Percentiles rank a stretch among this genome's conserved stretches.
These are phyloP conservation scores for Stictocephala bisonia DNA, from an alignment of 2,888 invertebrate species.

Conservation along the genomic window DNA sequence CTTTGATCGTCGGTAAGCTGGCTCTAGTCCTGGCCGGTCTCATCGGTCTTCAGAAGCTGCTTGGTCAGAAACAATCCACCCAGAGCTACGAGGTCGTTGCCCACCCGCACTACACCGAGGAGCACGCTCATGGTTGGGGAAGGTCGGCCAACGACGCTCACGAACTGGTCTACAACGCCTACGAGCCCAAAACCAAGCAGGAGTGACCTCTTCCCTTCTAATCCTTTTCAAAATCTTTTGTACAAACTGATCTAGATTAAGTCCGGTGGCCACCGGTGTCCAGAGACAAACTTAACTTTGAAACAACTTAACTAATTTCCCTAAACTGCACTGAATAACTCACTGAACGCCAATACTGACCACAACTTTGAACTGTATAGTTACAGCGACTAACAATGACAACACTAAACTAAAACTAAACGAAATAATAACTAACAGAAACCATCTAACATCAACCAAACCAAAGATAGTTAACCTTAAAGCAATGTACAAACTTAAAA, in stretches of 20 bases:
- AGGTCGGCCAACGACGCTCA: constrained; percentile 74
- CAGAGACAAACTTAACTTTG: too few species aligned
- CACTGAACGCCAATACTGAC: too few species aligned
- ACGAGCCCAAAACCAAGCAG: constrained; percentile 60
- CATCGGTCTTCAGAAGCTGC: constrained; percentile 82
- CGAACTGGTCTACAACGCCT: constrained; percentile 78
- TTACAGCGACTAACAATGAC: too few species aligned
- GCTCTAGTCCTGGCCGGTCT: constrained; percentile 81
- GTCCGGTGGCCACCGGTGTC: constrained; percentile 35
- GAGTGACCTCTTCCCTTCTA: constrained; percentile 3
- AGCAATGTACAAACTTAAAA: too few species aligned
- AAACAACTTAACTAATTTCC: too few species aligned
- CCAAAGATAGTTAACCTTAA: too few species aligned
- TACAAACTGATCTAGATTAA: constrained; percentile 42
- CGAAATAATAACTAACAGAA: too few species aligned
- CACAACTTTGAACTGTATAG: too few species aligned
- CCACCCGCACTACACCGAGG: constrained; percentile 69
- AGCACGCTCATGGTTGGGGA: constrained; percentile 69
- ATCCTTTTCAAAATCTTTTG: constrained; percentile 13
- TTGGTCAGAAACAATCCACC: constrained; percentile 75
- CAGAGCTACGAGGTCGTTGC: constrained; percentile 82
- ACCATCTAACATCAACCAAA: too few species aligned
- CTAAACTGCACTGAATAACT: too few species aligned
- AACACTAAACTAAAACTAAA: too few species aligned
- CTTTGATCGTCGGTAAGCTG: constrained; percentile 84